Evolutionary conservation across 2,113 vertebrate genomes (phyloP).

Genomic region (Collichthys lucidus): DNA sequence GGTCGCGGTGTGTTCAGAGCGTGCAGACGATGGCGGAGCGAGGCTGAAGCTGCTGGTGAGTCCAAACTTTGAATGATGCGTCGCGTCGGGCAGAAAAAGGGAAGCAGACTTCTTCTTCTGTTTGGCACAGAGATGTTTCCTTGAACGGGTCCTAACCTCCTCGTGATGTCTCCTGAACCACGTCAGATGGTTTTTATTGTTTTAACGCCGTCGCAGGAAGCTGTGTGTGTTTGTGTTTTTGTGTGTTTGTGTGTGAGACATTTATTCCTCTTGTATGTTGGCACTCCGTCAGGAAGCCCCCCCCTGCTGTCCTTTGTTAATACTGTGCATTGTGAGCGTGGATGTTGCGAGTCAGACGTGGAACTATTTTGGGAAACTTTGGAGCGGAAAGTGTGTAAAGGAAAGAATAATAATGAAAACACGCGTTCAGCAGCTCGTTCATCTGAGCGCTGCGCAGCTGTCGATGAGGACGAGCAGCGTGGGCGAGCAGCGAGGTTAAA

Average conservation of each 20-base stretch:
- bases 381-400: constrained; percentile 70
- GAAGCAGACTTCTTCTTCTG: constrained; percentile 17
- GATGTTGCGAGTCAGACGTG: constrained; percentile 62
- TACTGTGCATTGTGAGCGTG: constrained; percentile 79
- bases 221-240: constrained; percentile 30
- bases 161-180: not conserved
- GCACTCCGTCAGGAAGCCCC: constrained; percentile 75
- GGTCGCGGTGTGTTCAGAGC: constrained; percentile 11
- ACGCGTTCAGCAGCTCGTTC: constrained; percentile 55
- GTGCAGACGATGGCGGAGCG: constrained; percentile 39
- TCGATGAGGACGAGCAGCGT: constrained; percentile 14
- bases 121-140: not conserved
- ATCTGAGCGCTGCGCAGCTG: constrained; percentile 33
- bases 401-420: constrained; percentile 72
- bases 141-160: constrained; percentile 13
- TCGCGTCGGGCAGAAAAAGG: constrained; percentile 6
- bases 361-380: constrained; percentile 80
- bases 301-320: constrained; percentile 51
- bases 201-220: not conserved
- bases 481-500: constrained; percentile 16
- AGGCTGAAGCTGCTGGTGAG: constrained; percentile 53
- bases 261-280: constrained; percentile 59
- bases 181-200: not conserved
- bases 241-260: constrained; percentile 21
- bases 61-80: not conserved